Base-by-base conservation (phyloP, 1,140 invertebrate genomes). In the Aethina tumida region DNA sequence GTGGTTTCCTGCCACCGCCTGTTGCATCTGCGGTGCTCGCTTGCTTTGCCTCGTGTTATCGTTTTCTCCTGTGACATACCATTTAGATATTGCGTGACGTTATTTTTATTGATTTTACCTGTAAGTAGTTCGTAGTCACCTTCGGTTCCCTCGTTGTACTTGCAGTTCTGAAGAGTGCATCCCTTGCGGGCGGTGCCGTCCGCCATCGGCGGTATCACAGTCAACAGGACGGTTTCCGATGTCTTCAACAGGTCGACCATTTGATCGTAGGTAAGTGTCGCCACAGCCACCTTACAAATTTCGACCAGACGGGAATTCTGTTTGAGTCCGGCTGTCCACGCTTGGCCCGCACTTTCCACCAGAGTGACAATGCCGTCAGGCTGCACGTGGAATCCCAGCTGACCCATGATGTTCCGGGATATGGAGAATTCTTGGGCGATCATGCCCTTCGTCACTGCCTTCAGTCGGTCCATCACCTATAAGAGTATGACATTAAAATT, bases 381-480 rank as follows among this genome's bases (percentile, higher is more conserved):
- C 56, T 96, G 90, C 14, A 97, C 88, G 62, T 97, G 90, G 67
- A 97, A 97, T 16, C 93, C 93, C 20, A 97, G 72, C 56, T 95
- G 89, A 21, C 87, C 82, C 25, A 84, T 68, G 26, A 75, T 75
- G 55, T 91, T 93, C 12, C 90, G 68, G 42, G 78, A 73, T 45
- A 85, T 65, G 27, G 74, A 81, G 52, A 85, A 69, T 53, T 91
- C 84, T 37, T 79, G 72, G 6, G 77, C 77, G 1, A 80, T 74
- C 40, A 78, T 77, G 15, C 84, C 86, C 42, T 70, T 65, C 4
- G 84, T 85, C 2, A 89, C 81, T 5, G 74, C 71, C 17, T 73
- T 64, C 8, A 90, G 65, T 28, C 84, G 60, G 2, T 73, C 75
- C 20, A 84, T 75, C 25, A 89, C 81, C n/a, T n/a, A n/a, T n/a